Conservation (phyloP, 2,888 invertebrate genomes). For the Acleris holmiana region DNA sequence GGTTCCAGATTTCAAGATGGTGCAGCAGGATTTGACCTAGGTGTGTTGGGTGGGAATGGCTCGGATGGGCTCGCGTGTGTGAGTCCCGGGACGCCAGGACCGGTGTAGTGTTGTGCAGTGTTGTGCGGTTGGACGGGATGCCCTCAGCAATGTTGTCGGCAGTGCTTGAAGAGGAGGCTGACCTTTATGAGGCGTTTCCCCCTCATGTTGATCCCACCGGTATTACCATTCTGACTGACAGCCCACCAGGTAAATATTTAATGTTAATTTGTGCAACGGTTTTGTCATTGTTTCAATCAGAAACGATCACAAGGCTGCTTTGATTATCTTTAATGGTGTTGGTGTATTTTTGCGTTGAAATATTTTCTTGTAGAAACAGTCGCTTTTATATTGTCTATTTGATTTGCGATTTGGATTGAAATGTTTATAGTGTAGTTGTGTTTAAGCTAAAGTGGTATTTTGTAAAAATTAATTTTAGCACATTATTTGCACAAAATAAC, state of each 20-base stretch:
- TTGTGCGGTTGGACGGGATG: constrained; percentile 73
- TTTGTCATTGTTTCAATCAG: too few relatives aligned
- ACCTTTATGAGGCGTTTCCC: constrained; percentile 91
- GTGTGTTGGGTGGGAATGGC: constrained; percentile 62
- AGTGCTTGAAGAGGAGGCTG: constrained; percentile 89
- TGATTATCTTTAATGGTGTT: too few relatives aligned
- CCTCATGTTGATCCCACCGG: constrained; percentile 92
- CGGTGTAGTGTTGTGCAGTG: constrained; percentile 68
- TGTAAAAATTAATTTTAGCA: too few relatives aligned
- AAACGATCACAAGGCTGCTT: too few relatives aligned
- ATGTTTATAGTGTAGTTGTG: too few relatives aligned
- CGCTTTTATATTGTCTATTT: too few relatives aligned
- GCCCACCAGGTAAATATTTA: constrained; percentile 78
- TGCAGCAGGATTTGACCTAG: constrained; percentile 85
- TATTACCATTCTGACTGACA: constrained; percentile 88
- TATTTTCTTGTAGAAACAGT: too few relatives aligned
- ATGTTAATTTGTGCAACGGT: constrained; percentile 16
- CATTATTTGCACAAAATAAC: too few relatives aligned
- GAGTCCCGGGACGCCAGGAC: constrained; percentile 66
- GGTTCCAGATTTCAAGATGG: constrained; percentile 82
- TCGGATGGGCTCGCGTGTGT: constrained; percentile 70
- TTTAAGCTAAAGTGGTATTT: too few relatives aligned
- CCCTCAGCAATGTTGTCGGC: constrained; percentile 89
- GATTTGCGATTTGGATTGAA: too few relatives aligned
- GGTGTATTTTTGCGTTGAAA: too few relatives aligned